Conservation (phyloP, 2,797 vertebrate species). For the Phylloscopus collybita region DNA sequence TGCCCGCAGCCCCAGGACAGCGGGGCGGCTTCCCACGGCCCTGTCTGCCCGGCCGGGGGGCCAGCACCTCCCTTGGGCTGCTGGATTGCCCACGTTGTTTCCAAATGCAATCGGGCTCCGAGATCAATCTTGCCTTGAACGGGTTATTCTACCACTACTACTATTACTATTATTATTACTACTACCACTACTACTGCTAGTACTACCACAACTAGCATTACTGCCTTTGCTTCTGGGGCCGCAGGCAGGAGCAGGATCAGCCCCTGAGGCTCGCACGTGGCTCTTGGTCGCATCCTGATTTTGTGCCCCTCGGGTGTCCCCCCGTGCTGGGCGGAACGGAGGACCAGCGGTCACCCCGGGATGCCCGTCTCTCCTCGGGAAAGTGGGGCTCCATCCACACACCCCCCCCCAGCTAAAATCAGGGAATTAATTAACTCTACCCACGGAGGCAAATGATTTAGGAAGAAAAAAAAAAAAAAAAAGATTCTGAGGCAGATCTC, state of each 20-base stretch:
- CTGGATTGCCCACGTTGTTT: neutral
- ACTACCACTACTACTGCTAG: no score
- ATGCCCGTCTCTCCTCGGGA: neutral
- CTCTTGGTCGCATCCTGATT: neutral
- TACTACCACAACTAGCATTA: accelerated
- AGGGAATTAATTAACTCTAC: slow-evolving; percentile 59
- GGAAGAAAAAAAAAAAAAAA: neutral
- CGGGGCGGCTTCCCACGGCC: neutral
- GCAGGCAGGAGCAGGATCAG: neutral
- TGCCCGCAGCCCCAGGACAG: neutral
- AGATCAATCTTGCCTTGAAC: neutral
- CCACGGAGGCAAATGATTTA: slow-evolving; percentile 33
- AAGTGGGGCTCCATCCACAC: neutral
- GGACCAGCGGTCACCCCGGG: neutral
- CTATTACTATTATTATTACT: neutral
- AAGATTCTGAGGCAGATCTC: slow-evolving; percentile 64
- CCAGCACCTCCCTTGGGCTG: neutral
- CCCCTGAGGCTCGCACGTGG: neutral
- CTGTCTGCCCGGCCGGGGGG: no score
- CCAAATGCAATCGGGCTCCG: neutral
- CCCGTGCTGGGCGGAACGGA: neutral
- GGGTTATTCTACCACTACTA: neutral
- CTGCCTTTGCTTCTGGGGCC: neutral
- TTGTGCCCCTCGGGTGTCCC: neutral
- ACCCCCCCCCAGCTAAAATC: neutral